Evolutionary conservation across 2,888 invertebrate genomes (phyloP), one percentile per base, ranked within the genome.

Genomic region (Leptinotarsa haldemani): DNA sequence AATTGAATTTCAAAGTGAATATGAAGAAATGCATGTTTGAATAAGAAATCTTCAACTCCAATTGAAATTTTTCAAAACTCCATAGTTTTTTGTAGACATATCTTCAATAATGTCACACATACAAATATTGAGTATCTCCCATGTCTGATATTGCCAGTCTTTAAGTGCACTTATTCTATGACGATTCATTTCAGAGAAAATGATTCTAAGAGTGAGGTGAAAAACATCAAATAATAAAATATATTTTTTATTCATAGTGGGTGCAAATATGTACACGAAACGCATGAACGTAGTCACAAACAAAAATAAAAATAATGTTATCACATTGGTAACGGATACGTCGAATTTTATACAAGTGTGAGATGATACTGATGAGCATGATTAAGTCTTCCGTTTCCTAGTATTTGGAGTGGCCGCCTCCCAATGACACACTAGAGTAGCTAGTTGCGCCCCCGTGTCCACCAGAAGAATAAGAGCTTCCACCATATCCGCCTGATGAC

Each of bases 381-480:
- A 68, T n/a, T 68, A 20, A 65, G 53, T 64, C 63, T 73, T 63
- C 52, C 65, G 50, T 48, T 74, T 65, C 50, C 65, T 74, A 79
- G 63, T 78, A 75, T 75, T 79, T 79, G 48, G 79, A 79, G 64
- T 78, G 76, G 50, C 82, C 78, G 66, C 79, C 77, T 65, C 79
- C 80, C 61, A 78, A 64, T 48, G 82, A 81, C 65, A 81, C 74
- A 74, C 80, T 80, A 53, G 82, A 82, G 69, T 80, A 82, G 71
- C 82, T 82, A 50, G 80, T 76, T 61, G 82, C 82, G 74, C 82
- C 79, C 58, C 81, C 79, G 63, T 80, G 78, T 50, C 70, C 79
- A n/a, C 76, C 69, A 4, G 73, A 68, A 13, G 78, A 76, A 30
- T 74, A 67, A 16, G 67, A 64, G 52, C 61, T 50, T 18, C 76